These are phyloP conservation scores for Loxodonta africana DNA, from an alignment of 2,113 vertebrate genomes.

Conservation along the genomic window DNA sequence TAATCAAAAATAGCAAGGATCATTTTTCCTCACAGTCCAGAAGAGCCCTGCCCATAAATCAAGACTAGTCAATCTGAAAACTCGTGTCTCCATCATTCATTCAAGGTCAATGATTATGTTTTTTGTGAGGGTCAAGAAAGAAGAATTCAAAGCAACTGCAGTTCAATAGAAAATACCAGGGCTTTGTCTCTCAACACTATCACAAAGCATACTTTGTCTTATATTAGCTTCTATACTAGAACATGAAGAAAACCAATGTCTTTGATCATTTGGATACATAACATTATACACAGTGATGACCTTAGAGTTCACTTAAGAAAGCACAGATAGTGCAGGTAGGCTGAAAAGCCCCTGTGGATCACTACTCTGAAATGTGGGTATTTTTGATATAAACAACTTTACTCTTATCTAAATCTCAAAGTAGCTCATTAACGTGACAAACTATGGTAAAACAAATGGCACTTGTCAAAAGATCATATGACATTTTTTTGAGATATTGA, in stretches of 20 bases:
- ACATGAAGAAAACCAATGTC: not conserved
- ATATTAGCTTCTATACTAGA: not conserved
- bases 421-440: not conserved
- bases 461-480: not conserved
- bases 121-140: slow-evolving; percentile 23
- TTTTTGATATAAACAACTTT: slow-evolving; percentile 13
- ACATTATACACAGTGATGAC: not conserved
- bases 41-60: slow-evolving; percentile 70
- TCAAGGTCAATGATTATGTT: slow-evolving; percentile 68
- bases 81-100: slow-evolving; percentile 49
- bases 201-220: not conserved
- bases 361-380: not conserved
- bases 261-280: not conserved
- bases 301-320: not conserved
- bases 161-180: slow-evolving; percentile 22
- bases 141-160: slow-evolving; percentile 48
- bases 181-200: not conserved
- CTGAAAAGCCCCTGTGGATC: not conserved
- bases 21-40: slow-evolving; percentile 69
- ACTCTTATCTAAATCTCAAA: not conserved
- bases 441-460: slow-evolving; percentile 38
- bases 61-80: slow-evolving; percentile 64
- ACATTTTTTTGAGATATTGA: not conserved
- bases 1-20: slow-evolving; percentile 75
- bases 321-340: not conserved